These are phyloP conservation scores for Meloidogyne floridensis DNA, from an alignment of 1,140 invertebrate species.

Conservation along the genomic window DNA sequence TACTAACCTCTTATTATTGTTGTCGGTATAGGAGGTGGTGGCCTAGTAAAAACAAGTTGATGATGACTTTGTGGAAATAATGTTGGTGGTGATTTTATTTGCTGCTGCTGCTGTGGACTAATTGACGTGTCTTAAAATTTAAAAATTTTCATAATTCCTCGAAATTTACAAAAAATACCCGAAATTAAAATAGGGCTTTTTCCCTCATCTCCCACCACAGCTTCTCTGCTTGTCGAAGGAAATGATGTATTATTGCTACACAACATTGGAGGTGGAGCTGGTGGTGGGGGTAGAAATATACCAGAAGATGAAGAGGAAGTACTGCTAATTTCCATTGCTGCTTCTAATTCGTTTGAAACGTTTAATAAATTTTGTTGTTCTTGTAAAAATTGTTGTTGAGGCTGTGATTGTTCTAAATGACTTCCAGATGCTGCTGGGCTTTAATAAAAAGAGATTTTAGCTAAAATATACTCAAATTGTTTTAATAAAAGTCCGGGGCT, in stretches of 20 bases:
- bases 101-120: neutral
- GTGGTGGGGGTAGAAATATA: conserved; percentile 22
- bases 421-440: conserved; percentile 7
- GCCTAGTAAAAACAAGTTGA: neutral
- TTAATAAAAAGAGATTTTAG: neutral
- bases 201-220: neutral
- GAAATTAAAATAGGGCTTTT: neutral
- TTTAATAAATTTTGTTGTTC: conserved; percentile 7
- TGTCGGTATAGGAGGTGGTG: neutral
- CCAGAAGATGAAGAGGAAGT: neutral
- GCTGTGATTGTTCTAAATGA: neutral
- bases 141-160: neutral
- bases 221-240: neutral
- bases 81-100: neutral
- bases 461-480: neutral
- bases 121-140: neutral
- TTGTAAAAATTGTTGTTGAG: neutral
- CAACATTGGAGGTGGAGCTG: conserved; percentile 24
- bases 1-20: neutral
- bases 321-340: conserved; percentile 28
- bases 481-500: neutral
- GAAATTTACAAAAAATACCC: neutral
- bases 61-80: neutral
- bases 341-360: conserved; percentile 9
- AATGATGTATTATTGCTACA: neutral